A percentile compares a stretch with the other conserved stretches of the same genome.
Conservation (phyloP, 2,113 vertebrate genomes). For the Manacus vitellinus region DNA sequence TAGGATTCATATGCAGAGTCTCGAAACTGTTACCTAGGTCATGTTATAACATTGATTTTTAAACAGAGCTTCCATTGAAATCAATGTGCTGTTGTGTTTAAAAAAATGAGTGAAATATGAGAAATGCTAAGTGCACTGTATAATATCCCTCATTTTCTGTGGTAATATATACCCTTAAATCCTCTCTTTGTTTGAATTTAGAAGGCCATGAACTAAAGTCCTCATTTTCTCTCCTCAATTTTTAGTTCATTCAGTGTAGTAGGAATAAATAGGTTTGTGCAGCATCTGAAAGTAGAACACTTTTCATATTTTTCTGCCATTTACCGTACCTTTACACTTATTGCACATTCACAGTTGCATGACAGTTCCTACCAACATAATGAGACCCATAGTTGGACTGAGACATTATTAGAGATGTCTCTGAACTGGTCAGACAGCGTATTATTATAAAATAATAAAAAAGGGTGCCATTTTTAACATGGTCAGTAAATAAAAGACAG, state of each 20-base stretch:
- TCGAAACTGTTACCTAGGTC: conserved; percentile 29
- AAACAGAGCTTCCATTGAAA: conserved; percentile 44
- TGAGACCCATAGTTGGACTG: conserved; percentile 64
- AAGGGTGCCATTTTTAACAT: conserved; percentile 44
- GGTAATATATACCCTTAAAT: conserved; percentile 34
- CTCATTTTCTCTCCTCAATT: conserved; percentile 43
- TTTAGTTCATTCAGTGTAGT: conserved; percentile 65
- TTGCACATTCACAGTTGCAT: conserved; percentile 70
- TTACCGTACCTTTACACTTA: conserved; percentile 72
- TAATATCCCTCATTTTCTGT: conserved; percentile 43
- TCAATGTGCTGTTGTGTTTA: conserved; percentile 29
- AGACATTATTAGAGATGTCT: conserved; percentile 70
- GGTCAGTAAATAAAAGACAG: conserved; percentile 73
- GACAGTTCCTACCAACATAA: conserved; percentile 72
- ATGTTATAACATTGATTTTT: conserved; percentile 50
- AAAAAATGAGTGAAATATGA: conserved; percentile 24
- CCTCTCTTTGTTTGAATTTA: conserved; percentile 60
- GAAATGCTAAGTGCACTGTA: conserved; percentile 28
- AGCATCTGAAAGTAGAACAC: conserved; percentile 66
- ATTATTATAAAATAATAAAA: conserved; percentile 70
- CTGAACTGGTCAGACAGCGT: conserved; percentile 67
- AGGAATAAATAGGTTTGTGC: conserved; percentile 70
- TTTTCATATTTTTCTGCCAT: conserved; percentile 67
- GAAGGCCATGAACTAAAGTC: conserved; percentile 55
- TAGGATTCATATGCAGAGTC: conserved; percentile 1